A percentile compares a stretch with the other conserved stretches of the same genome.
phyloP scores from a whole-genome alignment of 2,888 invertebrate species.

The Brachycybe producta region DNA sequence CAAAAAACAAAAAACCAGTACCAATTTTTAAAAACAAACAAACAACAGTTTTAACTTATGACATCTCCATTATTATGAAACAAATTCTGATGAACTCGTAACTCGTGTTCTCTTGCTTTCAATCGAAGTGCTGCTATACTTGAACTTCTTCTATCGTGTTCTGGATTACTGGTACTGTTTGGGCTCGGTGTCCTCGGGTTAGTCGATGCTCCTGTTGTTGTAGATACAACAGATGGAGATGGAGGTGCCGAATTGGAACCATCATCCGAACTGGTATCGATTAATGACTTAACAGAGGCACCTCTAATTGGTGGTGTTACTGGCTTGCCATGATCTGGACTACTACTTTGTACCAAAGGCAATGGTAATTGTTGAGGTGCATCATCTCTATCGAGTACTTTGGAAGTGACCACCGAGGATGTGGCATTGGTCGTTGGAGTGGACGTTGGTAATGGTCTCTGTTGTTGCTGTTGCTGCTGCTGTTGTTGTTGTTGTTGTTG shows the following conservation, averaged over 20 bases:
- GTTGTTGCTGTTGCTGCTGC: conserved; percentile 9
- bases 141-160: conserved; percentile 67
- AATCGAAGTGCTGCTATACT: conserved; percentile 75
- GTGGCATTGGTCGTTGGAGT: neutral
- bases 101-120: conserved; percentile 79
- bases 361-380: no score
- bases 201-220: conserved; percentile 10
- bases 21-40: no score
- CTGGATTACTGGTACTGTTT: conserved; percentile 43
- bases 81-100: conserved; percentile 50
- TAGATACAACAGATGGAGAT: conserved; percentile 6
- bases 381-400: no score
- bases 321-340: no score
- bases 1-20: no score
- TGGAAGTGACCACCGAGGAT: conserved; percentile 35
- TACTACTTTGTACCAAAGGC: no score
- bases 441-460: conserved; percentile 5
- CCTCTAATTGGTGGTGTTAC: no score
- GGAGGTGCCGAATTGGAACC: conserved; percentile 27
- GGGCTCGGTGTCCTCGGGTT: no score
- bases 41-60: neutral
- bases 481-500: conserved; percentile 4
- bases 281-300: conserved; percentile 21
- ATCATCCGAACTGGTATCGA: conserved; percentile 29
- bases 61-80: conserved; percentile 10